Base-by-base conservation (phyloP, 1,140 invertebrate species). In the Calephelis virginiensis region DNA sequence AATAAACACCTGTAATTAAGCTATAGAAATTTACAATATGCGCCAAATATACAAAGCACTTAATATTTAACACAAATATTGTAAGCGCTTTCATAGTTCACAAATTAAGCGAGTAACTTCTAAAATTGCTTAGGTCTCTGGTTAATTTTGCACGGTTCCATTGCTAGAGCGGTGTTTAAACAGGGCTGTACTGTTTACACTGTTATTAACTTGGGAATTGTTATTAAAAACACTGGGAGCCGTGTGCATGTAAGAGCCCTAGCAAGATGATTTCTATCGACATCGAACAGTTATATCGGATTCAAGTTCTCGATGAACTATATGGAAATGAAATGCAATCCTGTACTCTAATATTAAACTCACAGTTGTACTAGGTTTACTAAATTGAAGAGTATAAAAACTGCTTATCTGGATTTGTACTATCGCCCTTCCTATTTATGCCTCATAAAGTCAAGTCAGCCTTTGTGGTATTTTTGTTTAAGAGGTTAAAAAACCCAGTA, bases 141-240 rank as follows among this genome's bases (percentile, higher is more conserved):
- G 74, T 69, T 70, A 80, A 84, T 78, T 82, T 76, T 77, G 76
- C 77, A 73, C 74, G 73, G 68, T 72, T 72, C 71, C 64, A 74
- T 73, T 66, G 71, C 71, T 70, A 63, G 64, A 67, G 65, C 74
- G 63, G 68, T 80, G 81, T 83, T 80, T 82, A 74, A 76, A 71
- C 63, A 77, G 78, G 79, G 68, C 67, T 71, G 73, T 66, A 66
- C 68, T 79, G 76, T 84, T 78, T 81, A 72, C 76, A 68, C 71
- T 74, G 72, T 80, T 79, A 81, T 82, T 80, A 76, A 79, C 77
- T 75, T 78, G 78, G 80, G 79, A 77, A 77, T 80, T 81, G 79
- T 85, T 83, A 81, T 78, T 82, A 81, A 82, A 83, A 82, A 72
- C 66, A 68, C 63, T 6, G 43, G 40, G 64, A 68, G 62, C 63